Conservation (phyloP, 2,888 invertebrate species). For the Spodoptera littoralis region DNA sequence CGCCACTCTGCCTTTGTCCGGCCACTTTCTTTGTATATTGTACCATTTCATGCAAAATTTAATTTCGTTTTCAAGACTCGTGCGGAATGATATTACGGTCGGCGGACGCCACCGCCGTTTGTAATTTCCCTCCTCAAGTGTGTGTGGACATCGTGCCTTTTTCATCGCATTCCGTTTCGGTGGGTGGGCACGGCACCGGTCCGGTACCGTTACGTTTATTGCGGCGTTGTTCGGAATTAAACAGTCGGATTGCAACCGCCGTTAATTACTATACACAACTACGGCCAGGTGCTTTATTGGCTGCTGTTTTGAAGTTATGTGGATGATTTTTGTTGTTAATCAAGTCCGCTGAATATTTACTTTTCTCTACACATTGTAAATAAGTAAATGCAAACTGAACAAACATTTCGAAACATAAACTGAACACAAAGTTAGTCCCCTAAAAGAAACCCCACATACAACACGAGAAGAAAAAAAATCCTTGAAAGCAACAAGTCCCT, state of each 20-base stretch:
- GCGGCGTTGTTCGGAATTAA: conserved; percentile 84
- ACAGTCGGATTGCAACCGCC: conserved; percentile 81
- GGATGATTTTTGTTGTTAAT: conserved; percentile 64
- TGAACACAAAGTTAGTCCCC: no score
- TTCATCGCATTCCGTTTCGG: conserved; percentile 88
- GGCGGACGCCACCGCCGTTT: conserved; percentile 78
- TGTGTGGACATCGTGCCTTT: conserved; percentile 87
- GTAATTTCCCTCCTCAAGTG: conserved; percentile 88
- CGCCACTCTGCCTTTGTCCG: conserved; percentile 84
- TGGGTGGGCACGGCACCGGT: conserved; percentile 71
- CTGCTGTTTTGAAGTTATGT: conserved; percentile 71
- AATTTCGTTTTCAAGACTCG: conserved; percentile 89
- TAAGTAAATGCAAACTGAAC: no score
- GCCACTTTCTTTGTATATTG: conserved; percentile 88
- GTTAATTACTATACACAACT: conserved; percentile 86
- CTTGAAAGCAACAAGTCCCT: conserved; percentile 41
- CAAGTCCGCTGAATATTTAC: conserved; percentile 32
- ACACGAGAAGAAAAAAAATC: background rate
- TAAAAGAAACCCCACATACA: no score
- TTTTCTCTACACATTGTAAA: conserved; percentile 2
- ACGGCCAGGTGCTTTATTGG: conserved; percentile 79
- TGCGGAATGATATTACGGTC: conserved; percentile 87
- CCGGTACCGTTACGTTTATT: conserved; percentile 81
- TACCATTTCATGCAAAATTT: conserved; percentile 89
- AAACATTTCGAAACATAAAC: no score